Base-by-base conservation (phyloP, 2,113 vertebrate species). In the Hydrolagus affinis region DNA sequence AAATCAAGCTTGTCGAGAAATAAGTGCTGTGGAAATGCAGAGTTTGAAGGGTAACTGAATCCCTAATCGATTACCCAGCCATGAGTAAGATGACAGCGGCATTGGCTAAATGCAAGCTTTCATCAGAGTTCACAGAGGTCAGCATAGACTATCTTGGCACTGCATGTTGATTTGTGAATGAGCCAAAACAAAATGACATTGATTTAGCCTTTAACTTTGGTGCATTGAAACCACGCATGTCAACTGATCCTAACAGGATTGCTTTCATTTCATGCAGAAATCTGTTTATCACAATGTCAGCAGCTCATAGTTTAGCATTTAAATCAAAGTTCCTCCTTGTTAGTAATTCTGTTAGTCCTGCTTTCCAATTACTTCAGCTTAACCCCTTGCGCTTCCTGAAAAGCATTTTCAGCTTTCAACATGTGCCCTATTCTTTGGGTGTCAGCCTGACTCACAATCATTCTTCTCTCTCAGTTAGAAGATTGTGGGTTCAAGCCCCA, bases 1-100 rank as follows among this genome's bases (percentile, higher is more conserved):
- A 75, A 75, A 75, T 75, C n/a, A 75, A 75, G 73, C 73, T 75
- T 10, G 32, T 75, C 4, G 32, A 21, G 32, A 75, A 75, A 75
- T 75, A 75, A 75, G n/a, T 75, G 32, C 10, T 30, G 12, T 75
- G 73, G 21, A 75, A 21, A 21, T 56, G 73, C 73, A 75, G 73
- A 75, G 73, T 56, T 57, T 30, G 32, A 75, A 57, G 8, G 0
- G 32, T 11, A 21, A 9, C 73, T 75, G 2, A 1, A 9, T 70
- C 23, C 69, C 56, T 75, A 75, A n/a, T 75, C 32, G 11, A 8
- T 75, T 19, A 75, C 32, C 32, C 17, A 32, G 73, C 32, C 73
- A 30, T 75, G 30, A 75, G 32, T 32, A 74, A 44, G 17, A 17
- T 56, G 19, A 21, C 15, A 44, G 30, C 7, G 72, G 15, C 32